Conservation (phyloP, 2,888 invertebrate genomes). For the Oligia fasciuncula region DNA sequence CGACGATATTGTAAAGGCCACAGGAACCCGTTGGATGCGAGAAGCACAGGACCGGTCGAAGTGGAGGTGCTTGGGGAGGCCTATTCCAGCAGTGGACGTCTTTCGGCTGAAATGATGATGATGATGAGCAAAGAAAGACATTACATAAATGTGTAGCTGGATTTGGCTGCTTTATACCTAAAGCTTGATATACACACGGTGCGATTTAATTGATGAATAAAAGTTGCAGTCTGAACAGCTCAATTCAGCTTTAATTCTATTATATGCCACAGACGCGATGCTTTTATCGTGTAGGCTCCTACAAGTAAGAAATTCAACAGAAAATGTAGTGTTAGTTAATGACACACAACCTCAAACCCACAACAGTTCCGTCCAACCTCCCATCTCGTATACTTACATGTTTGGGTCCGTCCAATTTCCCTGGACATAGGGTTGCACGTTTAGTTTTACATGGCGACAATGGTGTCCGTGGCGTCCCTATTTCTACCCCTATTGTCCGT, state of each 20-base stretch:
- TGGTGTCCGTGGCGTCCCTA: slow-evolving; percentile 73
- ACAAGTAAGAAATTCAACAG: neutral
- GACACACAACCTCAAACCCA: neutral
- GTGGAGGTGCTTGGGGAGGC: too few species aligned
- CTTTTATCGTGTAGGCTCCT: neutral
- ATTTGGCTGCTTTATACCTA: neutral
- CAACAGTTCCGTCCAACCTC: slow-evolving; percentile 5
- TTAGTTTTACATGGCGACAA: slow-evolving; percentile 77
- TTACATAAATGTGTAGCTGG: neutral
- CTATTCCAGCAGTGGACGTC: too few species aligned
- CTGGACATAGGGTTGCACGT: slow-evolving; percentile 65
- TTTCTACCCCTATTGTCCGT: slow-evolving; percentile 81
- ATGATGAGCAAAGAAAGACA: too few species aligned
- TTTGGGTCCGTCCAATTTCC: slow-evolving; percentile 38
- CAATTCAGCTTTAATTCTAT: neutral
- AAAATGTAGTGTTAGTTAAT: neutral
- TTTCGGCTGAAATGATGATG: too few species aligned
- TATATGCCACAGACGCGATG: neutral
- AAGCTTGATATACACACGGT: neutral
- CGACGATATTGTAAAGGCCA: too few species aligned
- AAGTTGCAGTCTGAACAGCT: neutral
- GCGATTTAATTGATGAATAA: neutral
- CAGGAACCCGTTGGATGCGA: too few species aligned
- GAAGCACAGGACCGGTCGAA: too few species aligned
- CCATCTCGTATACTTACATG: slow-evolving; percentile 8